These are phyloP conservation scores for Silurus meridionalis DNA, from an alignment of 2,113 vertebrate species.

Conservation along the genomic window DNA sequence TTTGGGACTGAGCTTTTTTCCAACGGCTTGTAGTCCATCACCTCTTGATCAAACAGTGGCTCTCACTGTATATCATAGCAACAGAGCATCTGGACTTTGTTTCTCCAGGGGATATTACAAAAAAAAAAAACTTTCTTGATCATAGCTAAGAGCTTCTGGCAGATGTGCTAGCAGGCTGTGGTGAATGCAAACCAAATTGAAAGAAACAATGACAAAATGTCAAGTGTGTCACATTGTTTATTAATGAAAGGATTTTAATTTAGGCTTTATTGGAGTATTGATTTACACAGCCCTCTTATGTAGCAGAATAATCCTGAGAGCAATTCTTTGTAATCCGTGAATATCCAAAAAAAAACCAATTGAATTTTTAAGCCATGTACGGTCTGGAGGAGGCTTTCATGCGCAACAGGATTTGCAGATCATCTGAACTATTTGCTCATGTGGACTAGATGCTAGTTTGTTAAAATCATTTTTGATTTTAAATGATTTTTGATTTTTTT, in stretches of 20 bases:
- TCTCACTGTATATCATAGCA: neutral
- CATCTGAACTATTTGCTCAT: neutral
- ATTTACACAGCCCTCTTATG: neutral
- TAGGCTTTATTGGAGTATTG: neutral
- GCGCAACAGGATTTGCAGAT: neutral
- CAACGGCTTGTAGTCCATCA: constrained; percentile 13
- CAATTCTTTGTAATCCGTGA: neutral
- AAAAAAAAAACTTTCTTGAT: neutral
- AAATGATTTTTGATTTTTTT: too few relatives aligned
- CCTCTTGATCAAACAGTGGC: constrained; percentile 3
- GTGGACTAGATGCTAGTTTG: neutral
- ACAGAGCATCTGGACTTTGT: neutral
- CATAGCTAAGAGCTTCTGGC: neutral
- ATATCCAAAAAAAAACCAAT: neutral
- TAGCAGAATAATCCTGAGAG: neutral
- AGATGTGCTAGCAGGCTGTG: neutral
- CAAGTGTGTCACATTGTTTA: constrained; percentile 10
- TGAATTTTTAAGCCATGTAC: neutral
- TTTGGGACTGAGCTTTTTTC: constrained; percentile 1
- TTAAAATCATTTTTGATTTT: neutral
- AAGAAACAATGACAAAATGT: neutral
- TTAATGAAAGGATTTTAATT: constrained; percentile 1
- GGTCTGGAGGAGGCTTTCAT: neutral
- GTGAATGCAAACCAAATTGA: constrained; percentile 7
- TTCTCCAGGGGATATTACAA: neutral